Evolutionary conservation across 2,113 vertebrate species (phyloP).

Genomic region (Lampris incognitus): DNA sequence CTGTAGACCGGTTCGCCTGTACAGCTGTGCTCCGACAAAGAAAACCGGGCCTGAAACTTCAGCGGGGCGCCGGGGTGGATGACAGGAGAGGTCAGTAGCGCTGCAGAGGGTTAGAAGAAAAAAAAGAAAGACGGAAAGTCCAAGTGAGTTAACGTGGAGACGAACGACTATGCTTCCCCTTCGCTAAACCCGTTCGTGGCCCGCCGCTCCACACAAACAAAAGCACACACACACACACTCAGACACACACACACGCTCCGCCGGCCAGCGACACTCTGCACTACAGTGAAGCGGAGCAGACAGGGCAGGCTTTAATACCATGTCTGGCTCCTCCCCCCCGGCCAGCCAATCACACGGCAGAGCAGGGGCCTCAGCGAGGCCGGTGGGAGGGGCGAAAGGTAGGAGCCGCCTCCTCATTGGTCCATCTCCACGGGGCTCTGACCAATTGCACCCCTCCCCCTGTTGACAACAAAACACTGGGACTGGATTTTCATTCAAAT

Average conservation of each 20-base stretch:
- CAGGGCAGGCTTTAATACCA: slow-evolving; percentile 76
- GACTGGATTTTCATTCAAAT: slow-evolving; percentile 85
- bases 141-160: slow-evolving; percentile 31
- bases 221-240: slow-evolving; percentile 44
- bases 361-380: slow-evolving; percentile 37
- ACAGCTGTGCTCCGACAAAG: slow-evolving; percentile 37
- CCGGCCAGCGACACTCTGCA: slow-evolving; percentile 58
- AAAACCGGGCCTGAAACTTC: slow-evolving; percentile 12
- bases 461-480: slow-evolving; percentile 78
- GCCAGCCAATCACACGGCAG: slow-evolving; percentile 69
- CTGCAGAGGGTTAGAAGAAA: slow-evolving; percentile 45
- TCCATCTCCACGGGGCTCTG: slow-evolving; percentile 40
- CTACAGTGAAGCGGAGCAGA: slow-evolving; percentile 75
- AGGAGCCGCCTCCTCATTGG: slow-evolving; percentile 69
- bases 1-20: slow-evolving; percentile 18
- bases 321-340: slow-evolving; percentile 71
- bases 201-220: slow-evolving; percentile 30
- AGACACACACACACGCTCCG: slow-evolving; percentile 51
- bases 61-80: background rate
- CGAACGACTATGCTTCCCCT: background rate
- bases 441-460: slow-evolving; percentile 77
- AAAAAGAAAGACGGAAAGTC: slow-evolving; percentile 33
- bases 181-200: background rate
- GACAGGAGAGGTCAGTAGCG: slow-evolving; percentile 15
- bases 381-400: slow-evolving; percentile 57